Evolutionary conservation across 2,797 vertebrate species (phyloP).

Genomic region (Pogonophryne albipinna): DNA sequence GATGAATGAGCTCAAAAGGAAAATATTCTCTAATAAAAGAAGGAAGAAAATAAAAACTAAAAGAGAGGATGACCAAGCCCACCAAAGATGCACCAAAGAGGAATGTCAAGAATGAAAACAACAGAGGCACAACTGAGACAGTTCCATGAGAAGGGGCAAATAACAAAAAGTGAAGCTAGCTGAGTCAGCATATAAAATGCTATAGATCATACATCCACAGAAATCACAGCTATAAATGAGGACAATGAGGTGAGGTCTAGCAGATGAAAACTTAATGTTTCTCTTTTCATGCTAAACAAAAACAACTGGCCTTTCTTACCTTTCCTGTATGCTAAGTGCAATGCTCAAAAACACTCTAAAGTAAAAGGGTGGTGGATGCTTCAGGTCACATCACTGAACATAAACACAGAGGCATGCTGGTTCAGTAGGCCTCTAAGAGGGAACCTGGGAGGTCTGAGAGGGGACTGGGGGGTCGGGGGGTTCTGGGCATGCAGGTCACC

Average conservation of each 20-base stretch:
- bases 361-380: constrained; percentile 1
- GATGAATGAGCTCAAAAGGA: background rate
- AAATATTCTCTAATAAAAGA: background rate
- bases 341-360: background rate
- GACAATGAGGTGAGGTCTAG: constrained; percentile 1
- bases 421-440: constrained; percentile 48
- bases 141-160: background rate
- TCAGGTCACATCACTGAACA: constrained; percentile 28
- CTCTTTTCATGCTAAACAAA: constrained; percentile 26
- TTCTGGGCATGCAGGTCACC: constrained; percentile 95
- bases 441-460: constrained; percentile 2
- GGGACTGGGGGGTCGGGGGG: constrained; percentile 19
- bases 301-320: background rate
- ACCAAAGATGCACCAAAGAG: background rate
- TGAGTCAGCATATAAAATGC: background rate
- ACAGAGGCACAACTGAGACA: constrained; percentile 1
- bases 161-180: background rate
- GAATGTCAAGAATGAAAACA: background rate
- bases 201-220: constrained; percentile 10
- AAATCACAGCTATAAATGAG: constrained; percentile 23
- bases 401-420: constrained; percentile 82
- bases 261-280: constrained; percentile 42
- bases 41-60: constrained; percentile 30
- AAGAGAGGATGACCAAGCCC: constrained; percentile 8
- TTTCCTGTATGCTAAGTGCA: background rate